Evolutionary conservation across 2,797 vertebrate species (phyloP).

Genomic region (Telmatherina bonti): DNA sequence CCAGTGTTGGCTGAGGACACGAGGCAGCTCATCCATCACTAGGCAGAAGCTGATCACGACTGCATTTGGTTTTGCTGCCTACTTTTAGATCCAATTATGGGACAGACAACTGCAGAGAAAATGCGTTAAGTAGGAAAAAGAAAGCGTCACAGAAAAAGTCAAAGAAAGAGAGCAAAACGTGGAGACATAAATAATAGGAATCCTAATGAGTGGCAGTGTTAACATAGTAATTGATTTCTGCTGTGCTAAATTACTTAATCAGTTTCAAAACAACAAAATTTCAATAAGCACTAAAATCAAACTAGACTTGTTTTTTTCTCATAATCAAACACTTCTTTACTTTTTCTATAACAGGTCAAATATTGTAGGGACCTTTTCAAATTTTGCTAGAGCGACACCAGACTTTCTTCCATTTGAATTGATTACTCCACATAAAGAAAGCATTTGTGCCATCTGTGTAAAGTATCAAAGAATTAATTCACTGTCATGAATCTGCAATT

Average conservation of each 20-base stretch:
- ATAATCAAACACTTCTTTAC: slow-evolving; percentile 26
- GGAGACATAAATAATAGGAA: slow-evolving; percentile 34
- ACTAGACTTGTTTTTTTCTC: slow-evolving; percentile 7
- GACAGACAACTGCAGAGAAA: slow-evolving; percentile 28
- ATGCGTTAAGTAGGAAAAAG: slow-evolving; percentile 31
- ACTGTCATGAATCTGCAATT: slow-evolving; percentile 45
- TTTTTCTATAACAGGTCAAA: slow-evolving; percentile 42
- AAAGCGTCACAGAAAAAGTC: background rate
- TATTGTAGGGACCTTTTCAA: slow-evolving; percentile 41
- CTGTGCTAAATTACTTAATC: slow-evolving; percentile 16
- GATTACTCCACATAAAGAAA: slow-evolving; percentile 42
- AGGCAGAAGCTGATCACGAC: slow-evolving; percentile 28
- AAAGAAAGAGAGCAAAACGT: slow-evolving; percentile 16
- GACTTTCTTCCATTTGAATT: slow-evolving; percentile 48
- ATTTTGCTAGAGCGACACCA: slow-evolving; percentile 44
- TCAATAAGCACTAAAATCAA: background rate
- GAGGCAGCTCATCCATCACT: slow-evolving; percentile 43
- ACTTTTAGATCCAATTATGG: slow-evolving; percentile 48
- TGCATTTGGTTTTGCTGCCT: slow-evolving; percentile 42
- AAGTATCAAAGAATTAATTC: slow-evolving; percentile 49
- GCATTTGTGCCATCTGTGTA: slow-evolving; percentile 44
- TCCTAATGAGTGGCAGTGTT: slow-evolving; percentile 66
- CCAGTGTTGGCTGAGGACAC: slow-evolving; percentile 13
- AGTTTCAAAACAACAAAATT: too few species aligned
- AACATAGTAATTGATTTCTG: slow-evolving; percentile 51